A percentile compares a stretch with the other conserved stretches of the same genome.
phyloP scores from a whole-genome alignment of 2,113 vertebrate species.

The Chunga burmeisteri region DNA sequence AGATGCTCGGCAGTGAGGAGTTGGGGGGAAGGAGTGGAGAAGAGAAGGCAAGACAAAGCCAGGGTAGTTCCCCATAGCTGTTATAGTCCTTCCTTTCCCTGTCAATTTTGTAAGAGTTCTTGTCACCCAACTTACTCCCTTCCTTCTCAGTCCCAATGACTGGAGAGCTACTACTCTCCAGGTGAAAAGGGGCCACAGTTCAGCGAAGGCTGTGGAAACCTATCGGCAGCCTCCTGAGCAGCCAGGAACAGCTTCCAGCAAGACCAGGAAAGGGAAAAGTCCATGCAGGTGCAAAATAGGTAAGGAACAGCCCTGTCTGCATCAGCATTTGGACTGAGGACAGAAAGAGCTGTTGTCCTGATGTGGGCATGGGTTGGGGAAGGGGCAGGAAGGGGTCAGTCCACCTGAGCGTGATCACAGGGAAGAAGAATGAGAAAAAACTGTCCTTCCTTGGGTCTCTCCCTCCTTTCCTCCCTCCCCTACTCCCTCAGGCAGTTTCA shows the following conservation, averaged over 20 bases:
- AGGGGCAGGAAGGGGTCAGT: neutral
- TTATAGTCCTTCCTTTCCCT: neutral
- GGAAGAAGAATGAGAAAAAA: neutral
- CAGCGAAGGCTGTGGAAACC: neutral
- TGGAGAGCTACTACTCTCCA: neutral
- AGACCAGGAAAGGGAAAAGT: neutral
- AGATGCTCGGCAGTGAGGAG: neutral
- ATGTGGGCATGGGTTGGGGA: neutral
- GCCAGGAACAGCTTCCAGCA: neutral
- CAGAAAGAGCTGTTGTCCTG: neutral
- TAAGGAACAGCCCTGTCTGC: neutral
- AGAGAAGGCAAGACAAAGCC: neutral
- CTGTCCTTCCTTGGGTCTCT: neutral
- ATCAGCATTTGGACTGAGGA: neutral
- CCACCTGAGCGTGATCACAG: neutral
- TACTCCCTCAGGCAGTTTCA: conserved; percentile 27
- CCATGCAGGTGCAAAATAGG: neutral
- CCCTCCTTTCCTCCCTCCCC: neutral
- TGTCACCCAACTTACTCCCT: neutral
- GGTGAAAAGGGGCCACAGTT: neutral
- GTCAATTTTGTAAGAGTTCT: neutral
- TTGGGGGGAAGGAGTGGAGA: neutral
- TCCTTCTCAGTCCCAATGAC: neutral
- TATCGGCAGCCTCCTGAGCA: neutral
- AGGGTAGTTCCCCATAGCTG: neutral